phyloP scores from a whole-genome alignment of 2,888 invertebrate genomes.

The Netelia inedita region DNA sequence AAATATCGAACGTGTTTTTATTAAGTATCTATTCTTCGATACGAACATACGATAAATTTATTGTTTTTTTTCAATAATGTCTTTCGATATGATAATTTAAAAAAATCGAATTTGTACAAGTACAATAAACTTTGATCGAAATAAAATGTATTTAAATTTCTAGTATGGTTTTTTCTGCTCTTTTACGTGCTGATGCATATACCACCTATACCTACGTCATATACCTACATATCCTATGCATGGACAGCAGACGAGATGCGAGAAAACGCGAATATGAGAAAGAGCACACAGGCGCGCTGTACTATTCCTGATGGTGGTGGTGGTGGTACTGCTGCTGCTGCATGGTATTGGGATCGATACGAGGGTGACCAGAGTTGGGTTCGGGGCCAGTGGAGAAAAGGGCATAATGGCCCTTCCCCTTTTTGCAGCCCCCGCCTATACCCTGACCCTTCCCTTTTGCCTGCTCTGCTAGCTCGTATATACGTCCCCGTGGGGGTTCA shows the following conservation, averaged over 20 bases:
- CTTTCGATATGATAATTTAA: background rate
- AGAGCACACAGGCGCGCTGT: conserved; percentile 39
- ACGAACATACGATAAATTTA: too few relatives aligned
- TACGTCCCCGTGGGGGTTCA: conserved; percentile 71
- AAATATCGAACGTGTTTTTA: too few relatives aligned
- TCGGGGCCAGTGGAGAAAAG: conserved; percentile 73
- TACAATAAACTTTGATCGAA: background rate
- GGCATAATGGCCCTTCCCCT: conserved; percentile 74
- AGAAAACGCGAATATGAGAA: conserved; percentile 38
- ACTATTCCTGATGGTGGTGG: conserved; percentile 14
- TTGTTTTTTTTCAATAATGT: too few relatives aligned
- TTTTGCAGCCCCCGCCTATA: conserved; percentile 37
- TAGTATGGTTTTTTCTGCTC: conserved; percentile 1
- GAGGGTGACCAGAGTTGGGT: conserved; percentile 69
- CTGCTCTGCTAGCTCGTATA: conserved; percentile 11
- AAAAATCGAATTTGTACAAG: background rate
- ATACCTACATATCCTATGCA: conserved; percentile 57
- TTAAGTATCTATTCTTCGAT: too few relatives aligned
- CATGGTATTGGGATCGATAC: conserved; percentile 68
- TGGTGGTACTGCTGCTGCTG: conserved; percentile 58
- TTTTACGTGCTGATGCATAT: conserved; percentile 37
- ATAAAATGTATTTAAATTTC: conserved; percentile 35
- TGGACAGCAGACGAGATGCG: conserved; percentile 43
- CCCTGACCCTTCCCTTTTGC: conserved; percentile 22
- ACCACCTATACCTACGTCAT: background rate